Percentiles rank a stretch among this genome's conserved stretches.
Evolutionary conservation across 1,140 invertebrate species (phyloP).

Genomic region (Temnothorax curvispinosus): DNA sequence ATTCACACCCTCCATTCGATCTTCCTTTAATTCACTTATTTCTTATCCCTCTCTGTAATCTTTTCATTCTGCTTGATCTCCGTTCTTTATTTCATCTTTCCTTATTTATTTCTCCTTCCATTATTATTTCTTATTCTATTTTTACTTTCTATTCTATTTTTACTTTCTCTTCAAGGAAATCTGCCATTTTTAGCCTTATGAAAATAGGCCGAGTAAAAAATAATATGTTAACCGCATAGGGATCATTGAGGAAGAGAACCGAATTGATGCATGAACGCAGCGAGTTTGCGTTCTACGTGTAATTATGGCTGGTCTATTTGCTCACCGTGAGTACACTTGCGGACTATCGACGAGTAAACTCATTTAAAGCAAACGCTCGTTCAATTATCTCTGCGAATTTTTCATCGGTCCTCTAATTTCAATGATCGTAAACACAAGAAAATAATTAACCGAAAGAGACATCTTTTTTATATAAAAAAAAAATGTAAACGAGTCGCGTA

Average conservation of each 20-base stretch:
- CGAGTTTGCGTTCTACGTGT: constrained; percentile 7
- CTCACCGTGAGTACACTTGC: not conserved
- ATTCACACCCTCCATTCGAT: not conserved
- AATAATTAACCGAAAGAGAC: not conserved
- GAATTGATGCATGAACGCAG: not conserved
- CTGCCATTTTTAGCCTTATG: not conserved
- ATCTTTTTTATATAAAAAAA: not conserved
- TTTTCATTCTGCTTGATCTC: not conserved
- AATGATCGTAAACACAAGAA: not conserved
- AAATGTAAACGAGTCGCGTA: not conserved
- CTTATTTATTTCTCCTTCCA: not conserved
- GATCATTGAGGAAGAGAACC: not conserved
- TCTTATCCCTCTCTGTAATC: not conserved
- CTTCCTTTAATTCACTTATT: not conserved
- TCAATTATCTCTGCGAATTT: not conserved
- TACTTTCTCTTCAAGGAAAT: not conserved
- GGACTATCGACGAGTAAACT: constrained; percentile 5
- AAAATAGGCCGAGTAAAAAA: not conserved
- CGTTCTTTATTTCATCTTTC: not conserved
- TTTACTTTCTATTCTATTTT: too few species aligned
- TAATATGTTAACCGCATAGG: not conserved
- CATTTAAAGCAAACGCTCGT: constrained; percentile 7
- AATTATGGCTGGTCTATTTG: constrained; percentile 34
- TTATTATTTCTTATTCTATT: not conserved
- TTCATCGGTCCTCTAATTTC: not conserved